Evolutionary conservation across 2,113 vertebrate genomes (phyloP).

Genomic region (Megaptera novaeangliae): DNA sequence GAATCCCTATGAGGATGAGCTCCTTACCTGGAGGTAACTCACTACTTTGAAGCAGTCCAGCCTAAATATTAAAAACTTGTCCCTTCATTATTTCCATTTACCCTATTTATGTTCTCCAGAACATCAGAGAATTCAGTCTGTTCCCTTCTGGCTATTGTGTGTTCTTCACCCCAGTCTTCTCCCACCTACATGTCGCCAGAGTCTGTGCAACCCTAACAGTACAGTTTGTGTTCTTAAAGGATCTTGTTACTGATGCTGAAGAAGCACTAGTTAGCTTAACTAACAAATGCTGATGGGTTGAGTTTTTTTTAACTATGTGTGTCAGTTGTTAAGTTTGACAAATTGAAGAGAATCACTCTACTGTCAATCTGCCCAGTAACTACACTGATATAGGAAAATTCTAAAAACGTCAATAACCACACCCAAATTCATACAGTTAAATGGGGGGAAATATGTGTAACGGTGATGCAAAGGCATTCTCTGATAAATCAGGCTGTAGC

Average conservation of each 20-base stretch:
- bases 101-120: background rate
- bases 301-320: background rate
- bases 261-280: background rate
- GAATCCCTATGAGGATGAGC: background rate
- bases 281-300: background rate
- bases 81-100: background rate
- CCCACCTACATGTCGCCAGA: background rate
- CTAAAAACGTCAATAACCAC: background rate
- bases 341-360: background rate
- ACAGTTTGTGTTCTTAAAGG: background rate
- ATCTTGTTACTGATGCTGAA: background rate
- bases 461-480: background rate
- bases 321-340: background rate
- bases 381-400: background rate
- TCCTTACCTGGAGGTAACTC: background rate
- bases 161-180: background rate
- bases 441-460: background rate
- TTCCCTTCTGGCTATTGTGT: background rate
- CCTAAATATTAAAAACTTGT: background rate
- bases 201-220: background rate
- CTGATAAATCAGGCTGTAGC: background rate
- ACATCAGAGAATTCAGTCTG: background rate
- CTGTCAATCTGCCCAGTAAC: background rate
- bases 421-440: background rate
- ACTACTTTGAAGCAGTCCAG: background rate